Evolutionary conservation across 2,113 vertebrate genomes (phyloP), one percentile per base, ranked within the genome.

Genomic region (Progne subis): DNA sequence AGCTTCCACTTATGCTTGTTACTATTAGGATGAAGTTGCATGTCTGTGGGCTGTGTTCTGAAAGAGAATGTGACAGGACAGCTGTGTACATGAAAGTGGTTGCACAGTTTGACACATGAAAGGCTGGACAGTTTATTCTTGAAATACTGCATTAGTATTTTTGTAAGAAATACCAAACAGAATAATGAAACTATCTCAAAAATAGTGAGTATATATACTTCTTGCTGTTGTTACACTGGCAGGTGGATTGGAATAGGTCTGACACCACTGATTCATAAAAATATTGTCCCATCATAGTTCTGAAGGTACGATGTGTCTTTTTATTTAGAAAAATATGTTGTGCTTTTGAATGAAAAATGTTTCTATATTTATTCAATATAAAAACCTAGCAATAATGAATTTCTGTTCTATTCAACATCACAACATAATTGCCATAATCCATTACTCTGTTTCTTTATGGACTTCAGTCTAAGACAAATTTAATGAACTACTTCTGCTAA

Each of bases 171-270:
- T 34, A 8, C 7, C 18, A 29, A 80, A 31, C 28, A 81, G 82
- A 87, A 64, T 52, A 61, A 23, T 47, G n/a, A 6, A 49, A 91
- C 21, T 52, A 16, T 18, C 60, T 88, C 32, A 4, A 47, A 82
- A 71, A 14, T 41, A 37, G 8, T 18, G n/a, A 19, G 8, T 47
- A 28, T 0, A 0, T 28, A 70, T 53, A 56, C 3, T 67, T n/a
- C 34, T 55, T 68, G 43, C 29, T 75, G 9, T 3, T 53, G 19
- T 75, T 81, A 17, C 11, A 9, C 2, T 56, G 29, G 8, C 56
- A 47, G n/a, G 34, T 71, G 18, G 18, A 6, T 65, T 86, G 64
- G 37, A 90, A 49, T 43, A 46, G 14, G 7, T 76, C 19, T 16
- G 67, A 11, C 32, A 17, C 6, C 12, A 43, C 34, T 6, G 2